Base-by-base conservation (phyloP, 2,888 invertebrate species). In the Agrochola macilenta region DNA sequence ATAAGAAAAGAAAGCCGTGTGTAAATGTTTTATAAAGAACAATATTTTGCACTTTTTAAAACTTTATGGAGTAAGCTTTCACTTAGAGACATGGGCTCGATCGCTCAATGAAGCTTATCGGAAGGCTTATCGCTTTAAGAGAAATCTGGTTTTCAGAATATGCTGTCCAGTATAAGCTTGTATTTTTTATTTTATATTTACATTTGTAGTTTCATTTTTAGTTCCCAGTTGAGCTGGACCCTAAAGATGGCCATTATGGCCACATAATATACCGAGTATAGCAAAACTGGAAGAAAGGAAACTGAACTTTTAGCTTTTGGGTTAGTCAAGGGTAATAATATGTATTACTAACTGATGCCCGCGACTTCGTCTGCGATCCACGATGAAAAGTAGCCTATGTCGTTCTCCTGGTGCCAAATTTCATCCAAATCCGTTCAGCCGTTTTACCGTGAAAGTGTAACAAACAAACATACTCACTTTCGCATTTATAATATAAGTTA, bases 31-130 rank as follows among this genome's bases (percentile, higher is more conserved):
- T 20, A 23, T 35, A 43, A 70, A 3, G 5, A 60, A 23, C 17
- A 52, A 26, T 39, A 54, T 69, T 72, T 58, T 57, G 39, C 39
- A 30, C 11, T 20, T 65, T 63, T 74, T 65, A 14, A n/a, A 35
- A n/a, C 0, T 63, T 70, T 58, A 39, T 52, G 30, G 2, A 2
- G 23, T 61, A 52, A 26, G 46, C 71, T 85, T 82, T 82, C 82
- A 57, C 68, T 64, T 46, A 5, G 14, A 58, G 1, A 49, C 52
- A 61, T 57, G 65, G 12, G 5, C 14, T 72, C 26, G 5, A 35
- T 35, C 35, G 35, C 11, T 43, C 43, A 52, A 52, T 54, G n/a
- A 43, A 61, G 49, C 23, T 73, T 73, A 73, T 74, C 49, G 39
- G 35, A 14, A 61, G 2, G 43, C 43, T 3, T 26, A 49, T 20